Evolutionary conservation across 2,888 invertebrate genomes (phyloP).

Genomic region (Nemapogon koenigi): DNA sequence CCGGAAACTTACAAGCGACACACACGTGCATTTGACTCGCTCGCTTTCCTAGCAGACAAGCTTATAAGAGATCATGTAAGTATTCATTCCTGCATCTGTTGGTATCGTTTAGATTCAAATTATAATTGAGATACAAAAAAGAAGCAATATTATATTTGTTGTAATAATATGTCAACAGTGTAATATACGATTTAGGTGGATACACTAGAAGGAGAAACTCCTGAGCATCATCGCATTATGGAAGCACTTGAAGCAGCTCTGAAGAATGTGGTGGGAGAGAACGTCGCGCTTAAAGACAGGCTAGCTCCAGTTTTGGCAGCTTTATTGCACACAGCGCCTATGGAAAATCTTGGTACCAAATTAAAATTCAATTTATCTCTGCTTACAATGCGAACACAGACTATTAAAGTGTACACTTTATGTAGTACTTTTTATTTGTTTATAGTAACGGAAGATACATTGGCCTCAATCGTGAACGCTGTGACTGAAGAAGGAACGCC

Average conservation of each 20-base stretch:
- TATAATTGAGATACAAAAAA: background rate
- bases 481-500: conserved; percentile 32
- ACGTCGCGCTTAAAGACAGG: conserved; percentile 26
- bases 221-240: conserved; percentile 26
- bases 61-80: conserved; percentile 42
- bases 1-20: conserved; percentile 45
- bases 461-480: conserved; percentile 44
- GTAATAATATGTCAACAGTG: too few species aligned
- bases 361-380: too few species aligned
- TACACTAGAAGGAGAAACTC: conserved; percentile 31
- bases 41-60: conserved; percentile 39
- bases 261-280: conserved; percentile 26
- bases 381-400: too few species aligned
- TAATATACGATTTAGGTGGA: conserved; percentile 28
- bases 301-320: conserved; percentile 42
- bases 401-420: too few species aligned
- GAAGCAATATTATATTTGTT: background rate
- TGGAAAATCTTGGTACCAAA: conserved; percentile 27
- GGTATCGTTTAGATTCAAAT: background rate
- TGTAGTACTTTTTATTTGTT: conserved; percentile 10
- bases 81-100: conserved; percentile 1
- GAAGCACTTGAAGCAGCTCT: conserved; percentile 35
- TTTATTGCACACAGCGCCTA: conserved; percentile 30
- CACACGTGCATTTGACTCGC: conserved; percentile 44
- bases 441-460: conserved; percentile 41